Evolutionary conservation across 2,888 invertebrate species (phyloP).

Genomic region (Pachydiplax longipennis): DNA sequence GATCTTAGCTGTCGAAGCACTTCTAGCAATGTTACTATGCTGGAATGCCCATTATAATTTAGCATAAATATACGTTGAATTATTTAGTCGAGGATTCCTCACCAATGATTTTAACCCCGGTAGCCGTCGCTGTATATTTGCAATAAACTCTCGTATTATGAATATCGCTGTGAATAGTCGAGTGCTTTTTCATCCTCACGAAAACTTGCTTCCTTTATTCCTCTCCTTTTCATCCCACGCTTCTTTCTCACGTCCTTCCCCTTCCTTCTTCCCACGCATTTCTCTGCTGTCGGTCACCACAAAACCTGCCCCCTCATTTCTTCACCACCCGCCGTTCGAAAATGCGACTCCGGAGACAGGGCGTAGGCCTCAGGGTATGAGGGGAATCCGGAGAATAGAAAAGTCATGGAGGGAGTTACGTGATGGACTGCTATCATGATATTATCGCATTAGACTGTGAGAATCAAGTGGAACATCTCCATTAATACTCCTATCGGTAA

Average conservation of each 20-base stretch:
- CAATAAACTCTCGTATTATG: not conserved
- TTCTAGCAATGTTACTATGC: too few species aligned
- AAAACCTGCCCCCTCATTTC: conserved; percentile 6
- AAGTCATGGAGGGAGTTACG: not conserved
- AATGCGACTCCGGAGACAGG: not conserved
- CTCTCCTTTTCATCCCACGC: not conserved
- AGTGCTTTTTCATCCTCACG: not conserved
- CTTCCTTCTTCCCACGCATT: not conserved
- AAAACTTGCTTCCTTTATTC: not conserved
- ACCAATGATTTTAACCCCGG: not conserved
- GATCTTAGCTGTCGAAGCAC: too few species aligned
- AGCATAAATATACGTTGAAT: too few species aligned
- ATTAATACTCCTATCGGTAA: too few species aligned
- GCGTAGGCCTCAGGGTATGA: not conserved
- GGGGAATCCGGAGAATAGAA: not conserved
- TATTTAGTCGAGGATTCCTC: too few species aligned
- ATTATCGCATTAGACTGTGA: too few species aligned
- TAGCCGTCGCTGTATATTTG: not conserved
- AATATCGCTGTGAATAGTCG: not conserved
- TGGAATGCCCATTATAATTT: too few species aligned
- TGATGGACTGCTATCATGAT: too few species aligned
- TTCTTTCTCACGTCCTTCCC: not conserved
- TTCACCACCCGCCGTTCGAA: conserved; percentile 3
- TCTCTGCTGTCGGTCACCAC: not conserved
- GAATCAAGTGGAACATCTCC: too few species aligned